Base-by-base conservation (phyloP, 2,797 vertebrate species). In the Micrastur ruficollis region DNA sequence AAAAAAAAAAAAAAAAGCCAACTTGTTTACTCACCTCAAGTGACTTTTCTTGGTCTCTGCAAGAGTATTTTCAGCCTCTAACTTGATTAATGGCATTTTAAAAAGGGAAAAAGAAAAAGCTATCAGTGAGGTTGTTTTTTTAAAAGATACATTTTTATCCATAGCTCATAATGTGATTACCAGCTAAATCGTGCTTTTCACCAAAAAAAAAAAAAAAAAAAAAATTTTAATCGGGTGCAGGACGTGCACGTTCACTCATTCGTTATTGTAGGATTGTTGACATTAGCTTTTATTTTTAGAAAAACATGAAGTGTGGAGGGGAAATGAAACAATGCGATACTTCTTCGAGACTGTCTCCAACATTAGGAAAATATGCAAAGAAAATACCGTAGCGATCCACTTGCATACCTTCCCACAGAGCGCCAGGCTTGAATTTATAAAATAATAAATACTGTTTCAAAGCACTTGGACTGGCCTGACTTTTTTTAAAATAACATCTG, bases 1-100 rank as follows among this genome's bases (percentile, higher is more conserved):
- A 61, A 42, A 66, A 79, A 85, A 79, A 83, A 58, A 89, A 70
- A 67, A 75, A 75, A 23, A 58, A 72, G 12, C 20, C 49, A 92
- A 36, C 53, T 89, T 94, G 91, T 93, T 97, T 95, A 93, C 63
- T 96, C 82, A 88, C 92, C 85, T 96, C 65, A 65, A 86, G 66
- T 91, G 79, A 95, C 93, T 93, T 91, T 80, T 70, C 65, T 59
- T 23, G 25, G 62, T 53, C 67, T 63, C 63, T 63, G 53, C 2
- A 0, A 52, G 47, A 71, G 38, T 31, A 66, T 90, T 95, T 96
- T 63, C 34, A 81, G 44, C 52, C 61, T 40, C 66, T 55, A 42
- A 61, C 61, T 65, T 52, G 55, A 93, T 78, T 84, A 85, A 90
- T 25, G 34, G 14, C n/a, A 40, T 92, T 93, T 91, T 49, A 8